Evolutionary conservation across 2,113 vertebrate species (phyloP), one percentile per base, ranked within the genome.

Genomic region (Garra rufa): DNA sequence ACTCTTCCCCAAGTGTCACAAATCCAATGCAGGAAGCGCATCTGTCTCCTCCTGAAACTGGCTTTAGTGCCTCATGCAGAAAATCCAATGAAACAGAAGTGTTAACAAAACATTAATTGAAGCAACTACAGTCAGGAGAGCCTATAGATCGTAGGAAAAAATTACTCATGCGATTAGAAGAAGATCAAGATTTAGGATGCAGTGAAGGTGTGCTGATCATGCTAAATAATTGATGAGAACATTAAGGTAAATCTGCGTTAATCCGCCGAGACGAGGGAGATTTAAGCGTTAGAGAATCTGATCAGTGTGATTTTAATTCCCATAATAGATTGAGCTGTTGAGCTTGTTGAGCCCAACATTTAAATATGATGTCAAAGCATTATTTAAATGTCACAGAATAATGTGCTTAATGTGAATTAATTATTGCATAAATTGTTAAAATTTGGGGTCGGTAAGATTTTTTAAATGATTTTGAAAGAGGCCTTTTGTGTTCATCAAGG

Each of bases 1-100:
- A 71, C 78, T 65, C 10, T 75, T 21, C 59, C 63, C 24, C 65
- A 71, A 73, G 44, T 82, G 78, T 76, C 74, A 88, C 50, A 76
- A 30, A 76, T 73, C 74, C 59, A 34, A 13, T 63, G 34, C 50
- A 67, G 76, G 44, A 61, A 38, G 28, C 3, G 3, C 43, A 30
- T 74, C 63, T 0, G 0, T 65, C 38, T 50, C 13, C 19, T 15
- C 34, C 48, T 63, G n/a, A 81, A 76, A 5, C 48, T 3, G n/a
- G 28, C 13, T 69, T 69, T 41, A 69, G 65, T 41, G 65, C 9
- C 65, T 69, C n/a, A 3, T 8, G 46, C 59, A 61, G 34, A 26
- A 41, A 50, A 57, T 73, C n/a, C 50, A 38, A 9, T 59, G 44
- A 43, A 70, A 6, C 63, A 43, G 59, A 46, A 79, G n/a, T 24